Evolutionary conservation across 2,797 vertebrate species (phyloP), one percentile per base, ranked within the genome.

Genomic region (Sebastes ruberrimus): DNA sequence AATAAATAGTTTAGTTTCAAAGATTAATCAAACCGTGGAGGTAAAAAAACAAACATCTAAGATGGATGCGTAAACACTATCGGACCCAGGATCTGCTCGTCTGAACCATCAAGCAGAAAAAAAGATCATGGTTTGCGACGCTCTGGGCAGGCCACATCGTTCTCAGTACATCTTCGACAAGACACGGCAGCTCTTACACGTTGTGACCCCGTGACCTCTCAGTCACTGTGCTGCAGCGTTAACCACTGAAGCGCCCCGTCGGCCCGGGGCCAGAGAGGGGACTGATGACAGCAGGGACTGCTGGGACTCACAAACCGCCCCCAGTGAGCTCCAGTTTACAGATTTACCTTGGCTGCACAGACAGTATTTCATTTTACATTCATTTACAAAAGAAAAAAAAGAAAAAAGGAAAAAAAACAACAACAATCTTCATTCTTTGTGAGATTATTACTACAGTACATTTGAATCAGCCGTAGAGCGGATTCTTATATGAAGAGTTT

Each of bases 331-430:
- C 32, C 74, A 33, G 60, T 66, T 74, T 30, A 81, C 73, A 61
- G 33, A 38, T 60, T 32, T 52, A 52, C 42, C 60, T 61, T n/a
- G 66, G 78, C 81, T 69, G 75, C 69, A 55, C 70, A 52, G 67
- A 35, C 8, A 11, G 2, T 7, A 81, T 78, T 22, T 63, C 65
- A 75, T 76, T 70, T 85, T 84, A 91, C 83, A 89, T 87, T 89
- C 84, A 85, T 81, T 81, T 82, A 77, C 59, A 74, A 76, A 81
- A 56, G 18, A 67, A 25, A 63, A 56, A 5, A 59, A 65, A 33
- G 2, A 6, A 60, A 6, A 55, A 35, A 42, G 38, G 33, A 35
- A 49, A 2, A 60, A 66, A 56, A 55, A 38, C 69, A 42, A 42
- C 38, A 42, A 82, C 72, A 84, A 80, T 84, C 75, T 71, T 78